Percentiles rank a stretch among this genome's conserved stretches.
phyloP scores from a whole-genome alignment of 2,113 vertebrate species.

The Ochotona curzoniae region DNA sequence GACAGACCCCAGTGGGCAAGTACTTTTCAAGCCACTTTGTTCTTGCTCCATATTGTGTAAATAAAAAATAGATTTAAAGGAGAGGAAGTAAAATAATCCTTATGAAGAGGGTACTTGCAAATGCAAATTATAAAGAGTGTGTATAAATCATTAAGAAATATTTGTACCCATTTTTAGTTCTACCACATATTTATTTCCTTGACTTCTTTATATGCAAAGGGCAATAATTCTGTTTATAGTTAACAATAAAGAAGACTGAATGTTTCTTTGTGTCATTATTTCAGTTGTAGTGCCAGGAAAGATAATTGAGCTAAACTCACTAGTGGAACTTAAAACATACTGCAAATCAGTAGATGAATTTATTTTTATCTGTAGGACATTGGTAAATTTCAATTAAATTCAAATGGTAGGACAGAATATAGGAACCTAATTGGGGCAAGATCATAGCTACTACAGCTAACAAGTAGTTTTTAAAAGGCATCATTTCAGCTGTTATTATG shows the following conservation, averaged over 20 bases:
- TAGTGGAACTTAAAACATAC: background rate
- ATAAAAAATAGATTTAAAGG: background rate
- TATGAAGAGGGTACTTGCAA: background rate
- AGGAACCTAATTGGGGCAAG: background rate
- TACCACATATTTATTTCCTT: background rate
- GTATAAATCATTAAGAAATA: background rate
- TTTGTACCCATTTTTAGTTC: background rate
- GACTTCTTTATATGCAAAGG: background rate
- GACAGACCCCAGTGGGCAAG: rapidly evolving
- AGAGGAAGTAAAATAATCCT: background rate
- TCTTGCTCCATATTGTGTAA: background rate
- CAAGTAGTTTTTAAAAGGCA: background rate
- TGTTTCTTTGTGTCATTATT: background rate
- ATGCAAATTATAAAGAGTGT: background rate
- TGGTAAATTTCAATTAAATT: slow-evolving; percentile 28
- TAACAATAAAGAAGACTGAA: background rate
- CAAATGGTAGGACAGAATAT: background rate
- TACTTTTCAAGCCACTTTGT: background rate
- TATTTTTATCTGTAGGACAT: background rate
- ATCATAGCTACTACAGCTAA: background rate
- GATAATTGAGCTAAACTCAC: background rate
- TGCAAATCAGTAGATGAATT: background rate
- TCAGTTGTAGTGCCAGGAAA: background rate
- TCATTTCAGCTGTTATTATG: background rate
- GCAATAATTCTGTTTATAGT: background rate